Evolutionary conservation across 2,797 vertebrate genomes (phyloP), one percentile per base, ranked within the genome.

Genomic region (Discoglossus pictus): DNA sequence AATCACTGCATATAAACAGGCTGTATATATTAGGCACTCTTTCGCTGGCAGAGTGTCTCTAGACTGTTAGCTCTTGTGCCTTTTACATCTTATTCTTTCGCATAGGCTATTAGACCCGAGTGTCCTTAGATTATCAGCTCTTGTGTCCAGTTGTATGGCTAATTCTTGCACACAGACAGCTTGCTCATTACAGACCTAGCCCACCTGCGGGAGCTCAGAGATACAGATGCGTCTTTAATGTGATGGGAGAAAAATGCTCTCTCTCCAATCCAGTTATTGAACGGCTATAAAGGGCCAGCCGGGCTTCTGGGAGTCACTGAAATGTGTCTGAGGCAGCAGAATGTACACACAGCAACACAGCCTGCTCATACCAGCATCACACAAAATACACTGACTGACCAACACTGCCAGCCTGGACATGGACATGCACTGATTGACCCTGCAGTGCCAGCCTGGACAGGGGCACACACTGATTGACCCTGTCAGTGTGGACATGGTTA

Each of bases 191-290:
- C 23, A 12, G 44, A 7, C 64, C n/a, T n/a, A 48, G 27, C 38
- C 36, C 9, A 16, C 23, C 24, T 50, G 39, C 24, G 13, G 24
- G 34, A 40, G 67, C 68, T 61, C 51, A 64, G 39, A 59, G 52
- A 64, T 64, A 64, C 68, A 71, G 60, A 71, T 71, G 61, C 59
- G 61, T 23, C 38, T 64, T 71, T 64, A 64, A 64, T 64, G 68
- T 58, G 53, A 71, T 25, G 61, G 61, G 44, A 71, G 61, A 59
- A 64, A 48, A 64, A 71, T 64, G 44, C 36, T 18, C 18, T 23
- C 12, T 25, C 52, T 63, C 43, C 18, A 50, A 58, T 71, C 60
- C 44, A 64, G 61, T 53, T 71, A 71, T 64, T 64, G 68, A 64
- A 51, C n/a, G 39, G 47, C 68, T 44, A 64, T 71, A 71, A 71